Evolutionary conservation across 2,888 invertebrate species (phyloP).

Genomic region (Dioctria linearis): DNA sequence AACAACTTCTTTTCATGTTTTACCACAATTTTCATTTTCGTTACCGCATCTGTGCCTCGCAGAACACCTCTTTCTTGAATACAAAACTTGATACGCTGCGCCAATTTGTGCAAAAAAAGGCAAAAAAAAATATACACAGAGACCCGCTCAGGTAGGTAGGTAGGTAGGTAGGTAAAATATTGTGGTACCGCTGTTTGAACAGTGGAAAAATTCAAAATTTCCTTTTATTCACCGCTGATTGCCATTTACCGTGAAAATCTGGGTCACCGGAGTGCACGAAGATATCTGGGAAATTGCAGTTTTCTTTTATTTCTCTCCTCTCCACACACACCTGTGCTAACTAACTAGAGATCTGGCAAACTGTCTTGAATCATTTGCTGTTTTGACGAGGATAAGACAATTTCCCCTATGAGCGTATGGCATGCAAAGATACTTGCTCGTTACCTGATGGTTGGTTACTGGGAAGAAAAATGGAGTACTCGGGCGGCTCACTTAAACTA

Average conservation of each 20-base stretch:
- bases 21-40: constrained; percentile 47
- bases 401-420: too few relatives aligned
- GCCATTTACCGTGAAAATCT: constrained; percentile 54
- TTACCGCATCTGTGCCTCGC: constrained; percentile 18
- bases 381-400: too few relatives aligned
- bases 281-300: constrained; percentile 50
- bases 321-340: too few relatives aligned
- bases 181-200: background rate
- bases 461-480: background rate
- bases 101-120: constrained; percentile 25
- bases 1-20: constrained; percentile 44
- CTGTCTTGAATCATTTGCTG: too few relatives aligned
- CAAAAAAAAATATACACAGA: background rate
- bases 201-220: constrained; percentile 48
- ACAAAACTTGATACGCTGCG: constrained; percentile 31
- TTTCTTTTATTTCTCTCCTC: constrained; percentile 43
- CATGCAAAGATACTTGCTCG: background rate
- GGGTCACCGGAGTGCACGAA: constrained; percentile 49
- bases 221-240: constrained; percentile 48
- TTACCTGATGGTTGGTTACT: constrained; percentile 18
- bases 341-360: too few relatives aligned
- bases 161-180: too few relatives aligned
- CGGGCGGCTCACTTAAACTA: background rate
- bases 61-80: background rate
- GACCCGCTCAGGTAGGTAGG: background rate